Evolutionary conservation across 2,113 vertebrate species (phyloP), one percentile per base, ranked within the genome.

Genomic region (Corythoichthys intestinalis): DNA sequence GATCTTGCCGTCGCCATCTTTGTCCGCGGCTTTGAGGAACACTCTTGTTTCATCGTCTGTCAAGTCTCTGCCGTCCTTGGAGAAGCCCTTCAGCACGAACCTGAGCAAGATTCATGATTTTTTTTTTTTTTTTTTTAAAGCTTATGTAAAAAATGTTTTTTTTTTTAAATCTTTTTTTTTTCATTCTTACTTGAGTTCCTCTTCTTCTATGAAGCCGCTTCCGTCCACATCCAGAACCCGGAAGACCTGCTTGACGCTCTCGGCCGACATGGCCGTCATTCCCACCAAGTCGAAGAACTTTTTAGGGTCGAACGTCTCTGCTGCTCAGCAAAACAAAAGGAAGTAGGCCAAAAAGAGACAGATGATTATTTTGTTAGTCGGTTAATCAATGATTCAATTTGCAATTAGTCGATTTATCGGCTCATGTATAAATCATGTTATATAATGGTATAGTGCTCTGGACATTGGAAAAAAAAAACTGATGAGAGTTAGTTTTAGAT

Each of bases 1-100:
- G 11, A 99, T 98, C 90, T 97, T 99, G 54, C 96, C 97, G 10
- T 99, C 96, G 65, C 96, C 95, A 0, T 99, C 96, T 89, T 96
- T 96, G 87, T 99, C 97, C 9, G 94, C 97, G 17, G 95, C 96
- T 37, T 86, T 80, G 80, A 99, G 83, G 77, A 99, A 93, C 41
- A 72, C 89, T 90, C 94, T 95, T 28, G 94, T 96, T 91, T 99
- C 97, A 20, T 86, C 91, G 64, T 91, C 93, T 20, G 95, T 93
- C 75, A 99, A 89, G 61, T 94, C 93, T 89, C 96, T 92, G 85
- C 94, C 95, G 0, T 95, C 91, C 37, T 93, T 65, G 39, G 92
- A 86, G 84, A 98, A 98, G 17, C 94, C 92, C 83, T 96, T 94
- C 83, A 99, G 91, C 62, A 99, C 90, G 73, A 87, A 94, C 84